phyloP scores from a whole-genome alignment of 2,113 vertebrate genomes.

The Peromyscus californicus region DNA sequence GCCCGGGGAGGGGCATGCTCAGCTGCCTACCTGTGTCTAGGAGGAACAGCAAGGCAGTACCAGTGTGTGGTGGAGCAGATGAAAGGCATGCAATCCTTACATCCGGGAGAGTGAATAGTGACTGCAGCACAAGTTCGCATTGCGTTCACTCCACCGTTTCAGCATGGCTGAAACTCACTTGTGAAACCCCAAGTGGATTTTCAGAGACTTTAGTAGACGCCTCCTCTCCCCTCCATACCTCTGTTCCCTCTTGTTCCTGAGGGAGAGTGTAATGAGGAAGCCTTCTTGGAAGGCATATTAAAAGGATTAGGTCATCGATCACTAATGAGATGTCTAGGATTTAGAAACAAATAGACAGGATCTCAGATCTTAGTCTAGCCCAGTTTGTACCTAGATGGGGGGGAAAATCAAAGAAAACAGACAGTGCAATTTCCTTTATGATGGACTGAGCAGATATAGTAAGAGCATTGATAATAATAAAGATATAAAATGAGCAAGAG shows the following conservation, averaged over 20 bases:
- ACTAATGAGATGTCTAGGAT: conserved; percentile 64
- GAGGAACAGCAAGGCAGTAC: conserved; percentile 2
- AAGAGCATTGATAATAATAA: conserved; percentile 42
- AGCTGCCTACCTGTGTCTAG: conserved; percentile 37
- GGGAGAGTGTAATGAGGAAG: conserved; percentile 59
- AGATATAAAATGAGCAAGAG: not conserved
- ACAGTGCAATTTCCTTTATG: conserved; percentile 58
- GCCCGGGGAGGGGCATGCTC: not conserved
- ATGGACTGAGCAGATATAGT: conserved; percentile 10
- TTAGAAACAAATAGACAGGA: conserved; percentile 65
- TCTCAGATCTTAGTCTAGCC: conserved; percentile 13
- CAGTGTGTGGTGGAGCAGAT: not conserved
- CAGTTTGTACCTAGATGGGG: conserved; percentile 33
- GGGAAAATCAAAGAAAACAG: conserved; percentile 42
- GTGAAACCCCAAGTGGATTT: conserved; percentile 20
- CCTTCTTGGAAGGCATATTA: conserved; percentile 77
- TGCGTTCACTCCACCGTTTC: conserved; percentile 21
- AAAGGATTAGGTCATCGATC: conserved; percentile 78
- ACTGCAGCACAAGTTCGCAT: not conserved
- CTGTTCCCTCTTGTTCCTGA: not conserved
- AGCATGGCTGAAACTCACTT: not conserved
- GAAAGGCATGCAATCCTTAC: conserved; percentile 11
- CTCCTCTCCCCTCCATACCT: not conserved
- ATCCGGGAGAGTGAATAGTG: not conserved
- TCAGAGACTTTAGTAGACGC: conserved; percentile 30